Percentiles rank a stretch among this genome's conserved stretches.
phyloP scores from a whole-genome alignment of 1,140 invertebrate species.

The Prorops nasuta region DNA sequence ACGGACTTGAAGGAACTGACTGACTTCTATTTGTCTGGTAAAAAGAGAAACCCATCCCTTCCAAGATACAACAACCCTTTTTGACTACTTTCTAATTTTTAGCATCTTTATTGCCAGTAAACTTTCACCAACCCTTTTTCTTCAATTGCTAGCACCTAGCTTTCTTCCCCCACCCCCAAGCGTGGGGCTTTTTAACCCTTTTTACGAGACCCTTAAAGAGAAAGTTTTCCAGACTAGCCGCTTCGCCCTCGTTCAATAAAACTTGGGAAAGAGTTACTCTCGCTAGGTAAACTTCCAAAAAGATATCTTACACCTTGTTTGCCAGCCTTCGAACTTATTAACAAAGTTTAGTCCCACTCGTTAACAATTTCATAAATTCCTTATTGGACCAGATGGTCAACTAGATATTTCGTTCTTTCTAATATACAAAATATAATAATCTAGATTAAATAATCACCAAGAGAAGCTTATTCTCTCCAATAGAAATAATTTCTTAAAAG shows the following conservation, averaged over 20 bases:
- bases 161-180: neutral
- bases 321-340: constrained; percentile 11
- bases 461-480: too few relatives aligned
- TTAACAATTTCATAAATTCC: constrained; percentile 13
- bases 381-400: neutral
- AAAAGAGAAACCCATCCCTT: constrained; percentile 39
- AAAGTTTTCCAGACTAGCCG: constrained; percentile 34
- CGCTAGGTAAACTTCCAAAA: neutral
- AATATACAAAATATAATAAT: too few relatives aligned
- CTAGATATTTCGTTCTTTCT: neutral
- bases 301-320: constrained; percentile 12
- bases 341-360: constrained; percentile 4
- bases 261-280: constrained; percentile 14
- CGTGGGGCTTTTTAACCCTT: constrained; percentile 36
- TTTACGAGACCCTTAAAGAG: constrained; percentile 35
- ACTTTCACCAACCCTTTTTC: constrained; percentile 42
- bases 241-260: constrained; percentile 20
- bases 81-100: constrained; percentile 42
- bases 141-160: constrained; percentile 35
- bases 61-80: constrained; percentile 38
- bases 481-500: too few relatives aligned
- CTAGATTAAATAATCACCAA: too few relatives aligned
- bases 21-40: too few relatives aligned
- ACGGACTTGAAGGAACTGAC: too few relatives aligned
- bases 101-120: constrained; percentile 23